A percentile compares a stretch with the other conserved stretches of the same genome.
These are phyloP conservation scores for Saccopteryx bilineata DNA, from an alignment of 2,113 vertebrate species.

Conservation along the genomic window DNA sequence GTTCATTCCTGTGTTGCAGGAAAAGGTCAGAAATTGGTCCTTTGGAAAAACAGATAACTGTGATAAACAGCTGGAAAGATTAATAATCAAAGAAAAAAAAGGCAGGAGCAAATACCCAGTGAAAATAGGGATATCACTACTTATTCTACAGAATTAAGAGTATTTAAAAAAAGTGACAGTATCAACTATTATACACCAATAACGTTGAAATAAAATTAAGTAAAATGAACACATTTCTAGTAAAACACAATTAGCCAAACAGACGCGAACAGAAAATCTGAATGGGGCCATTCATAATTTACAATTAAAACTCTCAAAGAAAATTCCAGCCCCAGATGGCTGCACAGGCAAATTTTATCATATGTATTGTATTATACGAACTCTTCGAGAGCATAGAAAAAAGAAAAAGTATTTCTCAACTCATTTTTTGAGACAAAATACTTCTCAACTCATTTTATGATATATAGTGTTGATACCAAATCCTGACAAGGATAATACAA, in stretches of 20 bases:
- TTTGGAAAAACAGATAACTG: not conserved
- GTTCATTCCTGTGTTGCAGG: not conserved
- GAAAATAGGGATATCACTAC: not conserved
- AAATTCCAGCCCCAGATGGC: not conserved
- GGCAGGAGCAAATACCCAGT: not conserved
- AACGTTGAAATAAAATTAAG: constrained; percentile 14
- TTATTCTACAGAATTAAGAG: not conserved
- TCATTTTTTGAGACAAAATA: constrained; percentile 16
- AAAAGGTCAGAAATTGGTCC: not conserved
- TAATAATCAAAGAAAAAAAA: not conserved
- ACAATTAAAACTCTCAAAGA: constrained; percentile 47
- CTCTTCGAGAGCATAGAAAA: not conserved
- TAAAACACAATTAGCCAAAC: constrained; percentile 26
- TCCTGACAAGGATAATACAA: not conserved
- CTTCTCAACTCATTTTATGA: constrained; percentile 11
- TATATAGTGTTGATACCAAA: not conserved
- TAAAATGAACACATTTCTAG: constrained; percentile 37
- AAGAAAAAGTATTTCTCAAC: not conserved
- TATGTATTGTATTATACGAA: not conserved
- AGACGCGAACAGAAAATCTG: not conserved
- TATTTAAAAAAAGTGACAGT: not conserved
- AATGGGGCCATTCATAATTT: constrained; percentile 25
- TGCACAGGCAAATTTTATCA: constrained; percentile 3
- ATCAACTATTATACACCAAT: not conserved
- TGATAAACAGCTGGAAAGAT: not conserved